phyloP scores from a whole-genome alignment of 2,113 vertebrate species.

The Nibea albiflora region DNA sequence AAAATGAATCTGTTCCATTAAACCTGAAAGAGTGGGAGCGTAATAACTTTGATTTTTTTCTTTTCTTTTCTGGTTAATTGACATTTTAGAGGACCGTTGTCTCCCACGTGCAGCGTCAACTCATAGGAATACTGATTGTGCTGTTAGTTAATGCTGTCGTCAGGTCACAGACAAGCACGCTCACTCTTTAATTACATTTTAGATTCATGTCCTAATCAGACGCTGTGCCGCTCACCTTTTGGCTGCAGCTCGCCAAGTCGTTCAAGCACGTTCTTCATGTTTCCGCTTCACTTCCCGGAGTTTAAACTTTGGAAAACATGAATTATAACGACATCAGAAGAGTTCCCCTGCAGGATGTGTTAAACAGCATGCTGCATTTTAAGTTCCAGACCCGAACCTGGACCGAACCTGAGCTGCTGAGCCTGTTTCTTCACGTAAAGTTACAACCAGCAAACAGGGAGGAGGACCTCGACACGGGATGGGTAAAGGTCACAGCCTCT shows the following conservation, averaged over 20 bases:
- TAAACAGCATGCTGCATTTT: background rate
- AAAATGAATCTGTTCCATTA: slow-evolving; percentile 26
- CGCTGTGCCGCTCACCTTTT: slow-evolving; percentile 49
- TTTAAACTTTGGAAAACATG: slow-evolving; percentile 45
- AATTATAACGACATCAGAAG: background rate
- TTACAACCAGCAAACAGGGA: background rate
- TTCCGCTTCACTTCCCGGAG: background rate
- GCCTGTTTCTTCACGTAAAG: no score
- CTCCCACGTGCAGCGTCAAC: background rate
- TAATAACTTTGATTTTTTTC: background rate
- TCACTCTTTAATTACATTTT: slow-evolving; percentile 75
- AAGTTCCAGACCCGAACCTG: no score
- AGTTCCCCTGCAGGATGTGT: background rate
- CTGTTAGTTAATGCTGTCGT: slow-evolving; percentile 36
- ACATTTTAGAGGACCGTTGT: slow-evolving; percentile 23
- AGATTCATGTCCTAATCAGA: slow-evolving; percentile 72
- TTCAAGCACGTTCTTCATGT: background rate
- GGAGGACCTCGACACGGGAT: background rate
- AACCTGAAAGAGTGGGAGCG: background rate
- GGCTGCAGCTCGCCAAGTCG: slow-evolving; percentile 15
- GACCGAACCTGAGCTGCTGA: no score
- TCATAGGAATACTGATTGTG: slow-evolving; percentile 53
- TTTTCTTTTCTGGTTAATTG: slow-evolving; percentile 10
- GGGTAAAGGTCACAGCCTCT: background rate
- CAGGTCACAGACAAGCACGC: slow-evolving; percentile 47